Percentiles rank a stretch among this genome's conserved stretches.
These are phyloP conservation scores for Drosophila ezoana DNA, from an alignment of 2,888 invertebrate genomes.

Conservation along the genomic window DNA sequence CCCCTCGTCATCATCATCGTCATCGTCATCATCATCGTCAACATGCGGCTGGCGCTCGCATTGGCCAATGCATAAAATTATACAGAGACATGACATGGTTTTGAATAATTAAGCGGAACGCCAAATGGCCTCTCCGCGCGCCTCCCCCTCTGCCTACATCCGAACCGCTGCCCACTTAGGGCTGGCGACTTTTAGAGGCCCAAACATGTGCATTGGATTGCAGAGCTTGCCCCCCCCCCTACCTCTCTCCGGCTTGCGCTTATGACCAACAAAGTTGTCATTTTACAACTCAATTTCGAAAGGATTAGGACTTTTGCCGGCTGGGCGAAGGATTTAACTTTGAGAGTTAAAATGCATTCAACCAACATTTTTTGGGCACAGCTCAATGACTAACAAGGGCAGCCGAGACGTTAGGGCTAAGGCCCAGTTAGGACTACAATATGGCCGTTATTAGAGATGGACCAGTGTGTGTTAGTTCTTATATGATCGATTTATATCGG, in stretches of 20 bases:
- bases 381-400: constrained; percentile 17
- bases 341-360: constrained; percentile 16
- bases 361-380: constrained; percentile 5
- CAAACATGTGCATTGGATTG: constrained; percentile 48
- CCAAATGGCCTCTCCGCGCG: constrained; percentile 46
- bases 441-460: background rate
- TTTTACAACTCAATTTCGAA: constrained; percentile 61
- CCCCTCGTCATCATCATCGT: constrained; percentile 44
- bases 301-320: constrained; percentile 49
- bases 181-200: constrained; percentile 33
- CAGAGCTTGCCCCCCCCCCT: constrained; percentile 9
- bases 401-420: background rate
- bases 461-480: background rate
- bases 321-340: constrained; percentile 45
- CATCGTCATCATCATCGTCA: constrained; percentile 20
- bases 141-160: background rate
- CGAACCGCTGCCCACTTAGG: background rate
- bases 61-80: constrained; percentile 84
- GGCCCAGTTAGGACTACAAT: background rate
- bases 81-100: constrained; percentile 84
- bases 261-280: constrained; percentile 39
- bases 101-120: constrained; percentile 84
- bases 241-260: constrained; percentile 2
- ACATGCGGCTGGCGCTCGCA: constrained; percentile 56
- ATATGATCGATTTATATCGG: too few relatives aligned